These are phyloP conservation scores for Nannoperca australis DNA, from an alignment of 2,797 vertebrate genomes.

Conservation along the genomic window DNA sequence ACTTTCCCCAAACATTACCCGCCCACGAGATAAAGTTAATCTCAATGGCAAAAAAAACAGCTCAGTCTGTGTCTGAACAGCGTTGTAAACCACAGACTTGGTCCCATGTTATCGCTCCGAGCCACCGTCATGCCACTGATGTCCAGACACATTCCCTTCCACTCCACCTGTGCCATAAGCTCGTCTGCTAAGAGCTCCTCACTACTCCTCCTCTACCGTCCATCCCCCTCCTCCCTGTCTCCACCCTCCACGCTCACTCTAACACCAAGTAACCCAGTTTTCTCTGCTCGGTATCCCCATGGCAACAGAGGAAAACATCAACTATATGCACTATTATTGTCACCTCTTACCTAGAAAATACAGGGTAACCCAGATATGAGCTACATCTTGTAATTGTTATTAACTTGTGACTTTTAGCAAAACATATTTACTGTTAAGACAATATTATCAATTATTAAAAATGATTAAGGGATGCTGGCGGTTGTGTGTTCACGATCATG, in stretches of 20 bases:
- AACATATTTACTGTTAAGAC: conserved; percentile 13
- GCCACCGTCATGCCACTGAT: conserved; percentile 69
- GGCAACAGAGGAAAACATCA: conserved; percentile 67
- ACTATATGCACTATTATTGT: not conserved
- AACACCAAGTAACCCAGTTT: conserved; percentile 78
- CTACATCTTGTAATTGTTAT: not conserved
- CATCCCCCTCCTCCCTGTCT: conserved; percentile 59
- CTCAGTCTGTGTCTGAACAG: conserved; percentile 8
- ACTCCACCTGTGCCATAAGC: conserved; percentile 80
- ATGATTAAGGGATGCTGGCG: not conserved
- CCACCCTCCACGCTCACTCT: conserved; percentile 47
- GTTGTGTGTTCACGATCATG: conserved; percentile 13
- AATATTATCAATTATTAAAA: conserved; percentile 44
- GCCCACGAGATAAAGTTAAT: not conserved
- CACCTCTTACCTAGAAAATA: not conserved
- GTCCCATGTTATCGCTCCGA: conserved; percentile 63
- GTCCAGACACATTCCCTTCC: conserved; percentile 86
- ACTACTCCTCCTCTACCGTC: conserved; percentile 54
- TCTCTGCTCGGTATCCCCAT: conserved; percentile 54
- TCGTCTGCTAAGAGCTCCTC: conserved; percentile 64
- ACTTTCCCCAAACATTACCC: not conserved
- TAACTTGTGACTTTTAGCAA: not conserved
- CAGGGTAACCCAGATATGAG: not conserved
- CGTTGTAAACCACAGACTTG: conserved; percentile 27
- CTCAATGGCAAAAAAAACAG: not conserved